phyloP scores from a whole-genome alignment of 2,113 vertebrate genomes.

The Xiphias gladius region DNA sequence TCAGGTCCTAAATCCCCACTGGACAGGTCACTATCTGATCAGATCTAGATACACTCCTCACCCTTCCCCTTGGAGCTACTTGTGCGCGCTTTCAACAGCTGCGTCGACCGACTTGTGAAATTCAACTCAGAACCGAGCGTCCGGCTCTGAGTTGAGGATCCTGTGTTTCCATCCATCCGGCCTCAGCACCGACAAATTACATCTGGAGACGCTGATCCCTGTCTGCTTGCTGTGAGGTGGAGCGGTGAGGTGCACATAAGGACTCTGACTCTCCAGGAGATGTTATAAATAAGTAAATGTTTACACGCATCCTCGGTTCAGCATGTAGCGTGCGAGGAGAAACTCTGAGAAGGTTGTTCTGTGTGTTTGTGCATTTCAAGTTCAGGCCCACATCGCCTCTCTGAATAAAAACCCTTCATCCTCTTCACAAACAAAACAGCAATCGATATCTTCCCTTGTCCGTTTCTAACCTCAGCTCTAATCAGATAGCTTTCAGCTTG shows the following conservation, averaged over 20 bases:
- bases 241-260: slow-evolving; percentile 4
- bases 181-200: neutral
- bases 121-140: too few relatives aligned
- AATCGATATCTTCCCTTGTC: slow-evolving; percentile 1
- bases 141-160: neutral
- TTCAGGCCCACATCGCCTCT: neutral
- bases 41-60: too few relatives aligned
- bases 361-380: neutral
- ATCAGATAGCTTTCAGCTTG: slow-evolving; percentile 29
- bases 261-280: slow-evolving; percentile 15
- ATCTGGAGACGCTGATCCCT: neutral
- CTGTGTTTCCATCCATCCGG: neutral
- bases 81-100: too few relatives aligned
- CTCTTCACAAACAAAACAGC: neutral
- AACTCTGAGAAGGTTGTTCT: slow-evolving; percentile 16
- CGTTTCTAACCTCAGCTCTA: slow-evolving; percentile 11
- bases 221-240: neutral
- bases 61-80: too few relatives aligned
- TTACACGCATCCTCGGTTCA: slow-evolving; percentile 29
- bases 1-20: too few relatives aligned
- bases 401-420: neutral
- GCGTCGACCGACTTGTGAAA: too few relatives aligned
- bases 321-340: slow-evolving; percentile 20
- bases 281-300: slow-evolving; percentile 48
- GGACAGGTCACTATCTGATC: too few relatives aligned